These are phyloP conservation scores for Polyodon spathula DNA, from an alignment of 2,113 vertebrate species.

Conservation along the genomic window DNA sequence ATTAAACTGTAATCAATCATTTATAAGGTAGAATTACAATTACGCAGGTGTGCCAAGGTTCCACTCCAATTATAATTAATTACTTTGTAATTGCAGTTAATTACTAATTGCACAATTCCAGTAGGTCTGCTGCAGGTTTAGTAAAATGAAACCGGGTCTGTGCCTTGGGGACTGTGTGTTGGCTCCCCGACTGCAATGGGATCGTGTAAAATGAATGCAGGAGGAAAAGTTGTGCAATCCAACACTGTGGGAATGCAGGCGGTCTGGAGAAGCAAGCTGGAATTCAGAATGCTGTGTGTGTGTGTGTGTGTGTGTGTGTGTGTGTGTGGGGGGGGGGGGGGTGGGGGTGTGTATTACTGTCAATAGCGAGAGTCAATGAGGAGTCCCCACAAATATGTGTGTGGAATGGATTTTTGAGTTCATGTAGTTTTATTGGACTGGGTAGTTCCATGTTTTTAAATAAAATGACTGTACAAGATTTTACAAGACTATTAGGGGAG, in stretches of 20 bases:
- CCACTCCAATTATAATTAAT: too few relatives aligned
- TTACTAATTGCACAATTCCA: too few relatives aligned
- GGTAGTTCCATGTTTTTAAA: too few relatives aligned
- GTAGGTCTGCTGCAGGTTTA: neutral
- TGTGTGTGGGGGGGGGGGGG: too few relatives aligned
- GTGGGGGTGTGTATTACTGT: too few relatives aligned
- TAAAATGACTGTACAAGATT: too few relatives aligned
- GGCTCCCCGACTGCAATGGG: slow-evolving; percentile 44
- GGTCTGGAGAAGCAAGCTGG: slow-evolving; percentile 23
- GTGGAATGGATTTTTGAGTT: slow-evolving; percentile 19
- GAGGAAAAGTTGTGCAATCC: slow-evolving; percentile 33
- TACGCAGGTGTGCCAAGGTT: too few relatives aligned
- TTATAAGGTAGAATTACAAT: too few relatives aligned
- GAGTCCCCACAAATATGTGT: neutral
- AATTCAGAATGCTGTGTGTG: neutral
- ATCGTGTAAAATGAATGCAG: slow-evolving; percentile 41
- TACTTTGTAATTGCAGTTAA: too few relatives aligned
- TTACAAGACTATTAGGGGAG: too few relatives aligned
- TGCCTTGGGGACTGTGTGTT: slow-evolving; percentile 39
- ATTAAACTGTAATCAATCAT: too few relatives aligned
- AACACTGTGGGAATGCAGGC: slow-evolving; percentile 48
- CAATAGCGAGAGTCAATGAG: too few relatives aligned
- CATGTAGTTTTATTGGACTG: neutral
- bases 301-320: slow-evolving; percentile 6
- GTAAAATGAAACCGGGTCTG: slow-evolving; percentile 1